These are phyloP conservation scores for Odontamblyopus lacepedii DNA, from an alignment of 2,797 vertebrate species.

Conservation along the genomic window DNA sequence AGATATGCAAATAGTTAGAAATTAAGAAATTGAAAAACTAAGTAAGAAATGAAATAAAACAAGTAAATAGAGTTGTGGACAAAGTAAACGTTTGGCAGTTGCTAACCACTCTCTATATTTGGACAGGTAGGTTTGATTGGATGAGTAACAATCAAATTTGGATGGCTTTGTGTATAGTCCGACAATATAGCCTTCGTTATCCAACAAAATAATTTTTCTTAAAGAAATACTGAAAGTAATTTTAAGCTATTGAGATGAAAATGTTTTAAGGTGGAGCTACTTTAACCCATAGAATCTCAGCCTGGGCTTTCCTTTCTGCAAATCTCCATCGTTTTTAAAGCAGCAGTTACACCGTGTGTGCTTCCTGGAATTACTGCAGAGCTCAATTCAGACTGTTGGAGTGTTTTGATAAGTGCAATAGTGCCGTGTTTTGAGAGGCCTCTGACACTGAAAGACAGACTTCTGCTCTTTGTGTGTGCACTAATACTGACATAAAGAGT, in stretches of 20 bases:
- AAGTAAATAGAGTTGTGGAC: too few relatives aligned
- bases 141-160: too few relatives aligned
- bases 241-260: neutral
- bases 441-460: slow-evolving; percentile 63
- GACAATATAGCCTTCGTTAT: too few relatives aligned
- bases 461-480: slow-evolving; percentile 55
- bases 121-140: too few relatives aligned
- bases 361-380: slow-evolving; percentile 54
- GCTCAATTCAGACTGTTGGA: slow-evolving; percentile 56
- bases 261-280: neutral
- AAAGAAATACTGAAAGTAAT: neutral
- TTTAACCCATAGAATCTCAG: neutral
- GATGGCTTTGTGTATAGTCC: too few relatives aligned
- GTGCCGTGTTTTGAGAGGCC: slow-evolving; percentile 63
- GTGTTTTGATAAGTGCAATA: slow-evolving; percentile 67
- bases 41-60: too few relatives aligned
- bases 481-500: slow-evolving; percentile 52
- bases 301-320: neutral
- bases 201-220: too few relatives aligned
- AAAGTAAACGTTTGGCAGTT: too few relatives aligned
- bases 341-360: slow-evolving; percentile 26
- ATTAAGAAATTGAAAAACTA: too few relatives aligned
- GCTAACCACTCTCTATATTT: too few relatives aligned
- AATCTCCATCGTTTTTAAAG: neutral
- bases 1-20: too few relatives aligned